Percentiles rank a stretch among this genome's conserved stretches.
Evolutionary conservation across 2,888 invertebrate genomes (phyloP).

Genomic region (Tenthredo scrophulariae): DNA sequence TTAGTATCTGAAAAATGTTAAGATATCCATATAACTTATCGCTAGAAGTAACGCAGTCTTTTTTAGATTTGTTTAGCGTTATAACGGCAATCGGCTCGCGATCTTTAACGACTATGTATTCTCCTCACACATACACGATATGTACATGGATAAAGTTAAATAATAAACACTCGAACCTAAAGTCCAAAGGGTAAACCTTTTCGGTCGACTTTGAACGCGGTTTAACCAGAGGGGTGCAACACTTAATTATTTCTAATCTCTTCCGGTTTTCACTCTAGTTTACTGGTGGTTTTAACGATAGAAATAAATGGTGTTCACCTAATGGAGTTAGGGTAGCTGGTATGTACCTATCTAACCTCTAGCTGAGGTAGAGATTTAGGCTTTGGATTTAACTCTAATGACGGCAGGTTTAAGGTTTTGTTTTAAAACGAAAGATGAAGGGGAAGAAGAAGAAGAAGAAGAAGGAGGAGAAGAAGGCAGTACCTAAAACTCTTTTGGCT

Average conservation of each 20-base stretch:
- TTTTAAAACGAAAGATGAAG: neutral
- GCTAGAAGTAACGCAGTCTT: neutral
- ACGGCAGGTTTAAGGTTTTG: neutral
- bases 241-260: slow-evolving; percentile 51
- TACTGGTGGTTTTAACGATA: slow-evolving; percentile 45
- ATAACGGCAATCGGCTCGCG: slow-evolving; percentile 3
- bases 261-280: slow-evolving; percentile 45
- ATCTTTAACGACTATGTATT: neutral
- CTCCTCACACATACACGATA: neutral
- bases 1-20: neutral
- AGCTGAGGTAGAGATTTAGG: neutral
- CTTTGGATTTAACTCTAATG: slow-evolving; percentile 20
- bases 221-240: slow-evolving; percentile 2
- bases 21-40: neutral
- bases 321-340: neutral
- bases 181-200: neutral
- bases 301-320: slow-evolving; percentile 14
- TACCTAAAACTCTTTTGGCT: neutral
- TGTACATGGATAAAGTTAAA: slow-evolving; percentile 12
- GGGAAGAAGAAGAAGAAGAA: neutral
- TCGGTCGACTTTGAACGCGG: slow-evolving; percentile 18
- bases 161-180: neutral
- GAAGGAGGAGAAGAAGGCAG: neutral
- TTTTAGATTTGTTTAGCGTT: slow-evolving; percentile 5
- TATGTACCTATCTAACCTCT: neutral